Base-by-base conservation (phyloP, 2,888 invertebrate genomes). In the Zootermopsis nevadensis region DNA sequence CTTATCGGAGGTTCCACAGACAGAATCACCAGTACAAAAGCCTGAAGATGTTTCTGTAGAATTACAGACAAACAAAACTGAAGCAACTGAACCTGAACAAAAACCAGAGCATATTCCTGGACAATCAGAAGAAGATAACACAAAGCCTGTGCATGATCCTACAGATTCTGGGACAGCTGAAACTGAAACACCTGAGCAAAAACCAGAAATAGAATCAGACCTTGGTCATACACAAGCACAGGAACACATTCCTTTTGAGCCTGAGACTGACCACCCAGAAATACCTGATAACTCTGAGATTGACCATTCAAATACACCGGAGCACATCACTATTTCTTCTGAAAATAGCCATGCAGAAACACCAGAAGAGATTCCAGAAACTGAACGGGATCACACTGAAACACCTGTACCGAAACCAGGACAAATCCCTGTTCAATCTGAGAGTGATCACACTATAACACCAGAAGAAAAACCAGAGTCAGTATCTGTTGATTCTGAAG, bases 111-210 rank as follows among this genome's bases (percentile, higher is more conserved):
- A 38, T 24, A 48, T 76, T 76, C 38, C 76, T 35, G 35, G 48
- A 31, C 48, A 42, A 10, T 38, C 30, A 10, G 77, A 12, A 24
- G 15, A 15, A 27, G 48, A 48, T 1, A 15, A 48, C 1, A 48
- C 15, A 27, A n/a, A 60, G 12, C 30, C 38, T 4, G 74, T 8
- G 33, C 12, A 33, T 74, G n/a, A 31, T 74, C 33, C 74, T 33
- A n/a, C 67, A 27, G 72, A 15, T 7, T 24, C 35, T 82, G 66
- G 69, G 22, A 77, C 87, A 81, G 60, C 86, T 15, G 82, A 86
- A 30, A 85, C 85, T 24, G 86, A 87, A 35, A 35, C 22, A 22
- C 81, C n/a, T 35, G 35, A 15, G 8, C 24, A 67, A 8, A 83
- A 84, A 72, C 79, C 83, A 55, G 80, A 85, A 42, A 60, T 8